A percentile compares a stretch with the other conserved stretches of the same genome.
Conservation (phyloP, 2,888 invertebrate genomes). For the Troilus luridus region DNA sequence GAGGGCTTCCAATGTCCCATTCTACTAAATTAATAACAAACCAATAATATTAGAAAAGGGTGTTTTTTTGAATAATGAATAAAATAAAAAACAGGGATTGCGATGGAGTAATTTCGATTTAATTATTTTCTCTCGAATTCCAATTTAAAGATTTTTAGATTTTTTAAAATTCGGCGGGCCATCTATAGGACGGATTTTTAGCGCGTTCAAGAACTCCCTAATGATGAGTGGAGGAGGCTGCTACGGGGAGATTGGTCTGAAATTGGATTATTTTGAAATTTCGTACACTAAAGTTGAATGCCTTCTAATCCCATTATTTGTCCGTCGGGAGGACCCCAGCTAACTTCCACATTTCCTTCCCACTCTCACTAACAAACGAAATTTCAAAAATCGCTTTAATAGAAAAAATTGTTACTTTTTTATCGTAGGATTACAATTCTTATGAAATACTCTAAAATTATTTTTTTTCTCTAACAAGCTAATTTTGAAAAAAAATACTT, state of each 20-base stretch:
- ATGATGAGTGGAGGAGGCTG: background rate
- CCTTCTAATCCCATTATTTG: slow-evolving; percentile 37
- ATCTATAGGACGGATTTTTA: background rate
- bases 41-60: no score
- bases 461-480: no score
- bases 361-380: background rate
- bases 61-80: no score
- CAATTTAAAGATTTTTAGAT: background rate
- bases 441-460: no score
- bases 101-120: no score
- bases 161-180: no score
- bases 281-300: slow-evolving; percentile 27
- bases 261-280: slow-evolving; percentile 41
- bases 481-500: no score
- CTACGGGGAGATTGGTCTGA: slow-evolving; percentile 24
- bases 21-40: no score
- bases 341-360: background rate
- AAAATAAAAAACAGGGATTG: no score
- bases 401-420: background rate
- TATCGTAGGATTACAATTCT: no score
- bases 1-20: no score
- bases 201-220: background rate
- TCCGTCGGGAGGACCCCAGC: background rate
- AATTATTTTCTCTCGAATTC: background rate
- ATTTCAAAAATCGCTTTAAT: no score